phyloP scores from a whole-genome alignment of 2,797 vertebrate genomes.

The Mionectes olivaceus region DNA sequence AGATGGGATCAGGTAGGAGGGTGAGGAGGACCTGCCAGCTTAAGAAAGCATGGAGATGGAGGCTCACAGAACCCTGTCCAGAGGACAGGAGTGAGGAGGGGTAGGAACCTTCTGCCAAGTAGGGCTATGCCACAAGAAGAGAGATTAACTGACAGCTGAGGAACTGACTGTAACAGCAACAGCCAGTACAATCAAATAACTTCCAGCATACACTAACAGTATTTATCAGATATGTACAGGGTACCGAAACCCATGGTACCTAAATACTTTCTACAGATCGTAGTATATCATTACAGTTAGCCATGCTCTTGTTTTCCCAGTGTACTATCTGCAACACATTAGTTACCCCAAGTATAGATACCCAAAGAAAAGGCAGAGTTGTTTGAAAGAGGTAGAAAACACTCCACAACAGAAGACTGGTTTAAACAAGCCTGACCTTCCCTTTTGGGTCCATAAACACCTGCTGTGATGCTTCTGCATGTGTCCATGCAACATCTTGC shows the following conservation, averaged over 20 bases:
- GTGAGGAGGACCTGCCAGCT: not conserved
- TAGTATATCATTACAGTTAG: not conserved
- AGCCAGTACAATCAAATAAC: not conserved
- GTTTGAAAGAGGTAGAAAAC: not conserved
- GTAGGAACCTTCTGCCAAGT: not conserved
- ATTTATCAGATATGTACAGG: slow-evolving; percentile 4
- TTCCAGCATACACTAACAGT: not conserved
- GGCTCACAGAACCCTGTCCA: not conserved
- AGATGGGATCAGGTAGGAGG: not conserved
- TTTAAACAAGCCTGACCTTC: not conserved
- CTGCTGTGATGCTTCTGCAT: not conserved
- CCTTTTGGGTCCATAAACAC: not conserved
- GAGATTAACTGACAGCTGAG: slow-evolving; percentile 4
- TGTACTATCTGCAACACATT: not conserved
- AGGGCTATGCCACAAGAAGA: not conserved
- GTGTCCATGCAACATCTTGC: not conserved
- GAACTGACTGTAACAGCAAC: not conserved
- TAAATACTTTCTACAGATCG: slow-evolving; percentile 3
- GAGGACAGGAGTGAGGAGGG: not conserved
- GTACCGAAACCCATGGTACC: not conserved
- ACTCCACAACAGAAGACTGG: not conserved
- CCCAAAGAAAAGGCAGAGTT: not conserved
- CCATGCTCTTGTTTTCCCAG: not conserved
- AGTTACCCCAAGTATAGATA: not conserved
- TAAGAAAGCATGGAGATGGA: not conserved